These are phyloP conservation scores for Fregata magnificens DNA, from an alignment of 2,113 vertebrate genomes.

Conservation along the genomic window DNA sequence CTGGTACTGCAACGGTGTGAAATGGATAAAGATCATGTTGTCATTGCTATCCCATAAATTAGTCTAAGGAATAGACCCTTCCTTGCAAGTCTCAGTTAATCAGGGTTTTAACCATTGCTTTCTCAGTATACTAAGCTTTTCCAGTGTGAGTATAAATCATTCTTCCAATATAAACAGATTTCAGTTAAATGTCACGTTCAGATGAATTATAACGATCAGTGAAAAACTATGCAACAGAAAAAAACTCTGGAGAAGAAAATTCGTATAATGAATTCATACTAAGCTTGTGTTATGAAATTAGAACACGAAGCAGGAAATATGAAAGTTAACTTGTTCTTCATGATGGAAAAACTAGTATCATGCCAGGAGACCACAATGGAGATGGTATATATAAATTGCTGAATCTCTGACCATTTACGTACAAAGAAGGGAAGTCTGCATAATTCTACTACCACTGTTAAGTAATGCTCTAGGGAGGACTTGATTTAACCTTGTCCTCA, in stretches of 20 bases:
- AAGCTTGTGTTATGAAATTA: not conserved
- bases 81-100: not conserved
- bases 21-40: not conserved
- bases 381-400: not conserved
- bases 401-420: not conserved
- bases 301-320: not conserved
- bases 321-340: not conserved
- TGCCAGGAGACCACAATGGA: not conserved
- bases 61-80: not conserved
- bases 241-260: slow-evolving; percentile 24
- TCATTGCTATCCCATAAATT: not conserved
- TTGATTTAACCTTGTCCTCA: not conserved
- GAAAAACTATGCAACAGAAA: not conserved
- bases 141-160: not conserved
- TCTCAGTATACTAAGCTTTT: not conserved
- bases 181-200: slow-evolving; percentile 36
- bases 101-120: not conserved
- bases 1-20: not conserved
- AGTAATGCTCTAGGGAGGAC: not conserved
- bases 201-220: slow-evolving; percentile 21
- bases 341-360: not conserved
- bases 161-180: not conserved
- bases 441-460: not conserved
- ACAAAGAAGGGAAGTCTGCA: not conserved
- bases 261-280: not conserved